Percentiles rank a stretch among this genome's conserved stretches.
phyloP scores from a whole-genome alignment of 35 echinoderm and acorn worm genomes.

The Antedon bifida region DNA sequence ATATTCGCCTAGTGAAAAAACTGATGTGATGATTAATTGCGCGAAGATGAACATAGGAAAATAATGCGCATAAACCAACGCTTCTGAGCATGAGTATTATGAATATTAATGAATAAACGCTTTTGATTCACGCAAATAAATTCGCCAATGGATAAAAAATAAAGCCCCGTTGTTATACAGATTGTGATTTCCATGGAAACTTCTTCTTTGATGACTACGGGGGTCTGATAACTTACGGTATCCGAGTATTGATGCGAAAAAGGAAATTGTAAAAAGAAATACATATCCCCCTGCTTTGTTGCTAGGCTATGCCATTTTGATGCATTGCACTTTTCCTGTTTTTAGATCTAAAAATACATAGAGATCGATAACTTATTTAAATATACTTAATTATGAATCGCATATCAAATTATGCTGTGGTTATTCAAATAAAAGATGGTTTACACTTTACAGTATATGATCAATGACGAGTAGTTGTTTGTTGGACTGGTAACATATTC shows the following conservation, averaged over 20 bases:
- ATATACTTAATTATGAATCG: background rate
- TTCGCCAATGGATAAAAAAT: too few relatives aligned
- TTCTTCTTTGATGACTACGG: too few relatives aligned
- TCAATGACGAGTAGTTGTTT: background rate
- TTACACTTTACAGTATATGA: background rate
- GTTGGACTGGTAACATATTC: background rate
- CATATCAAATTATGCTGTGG: background rate
- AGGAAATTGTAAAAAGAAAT: background rate
- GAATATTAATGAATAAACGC: too few relatives aligned
- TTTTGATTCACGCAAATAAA: too few relatives aligned
- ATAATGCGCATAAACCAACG: too few relatives aligned
- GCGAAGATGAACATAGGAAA: too few relatives aligned
- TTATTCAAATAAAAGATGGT: background rate
- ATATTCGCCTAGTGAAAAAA: too few relatives aligned
- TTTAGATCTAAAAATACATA: background rate
- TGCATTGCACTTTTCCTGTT: background rate
- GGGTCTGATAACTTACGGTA: too few relatives aligned
- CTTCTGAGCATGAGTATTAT: too few relatives aligned
- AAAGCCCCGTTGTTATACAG: too few relatives aligned
- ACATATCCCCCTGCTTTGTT: background rate
- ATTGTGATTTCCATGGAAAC: too few relatives aligned
- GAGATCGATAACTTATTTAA: background rate
- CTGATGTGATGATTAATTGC: too few relatives aligned
- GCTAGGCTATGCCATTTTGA: background rate
- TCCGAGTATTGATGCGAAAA: background rate